These are phyloP conservation scores for Diarsia dahlii DNA, from an alignment of 2,888 invertebrate species.

Conservation along the genomic window DNA sequence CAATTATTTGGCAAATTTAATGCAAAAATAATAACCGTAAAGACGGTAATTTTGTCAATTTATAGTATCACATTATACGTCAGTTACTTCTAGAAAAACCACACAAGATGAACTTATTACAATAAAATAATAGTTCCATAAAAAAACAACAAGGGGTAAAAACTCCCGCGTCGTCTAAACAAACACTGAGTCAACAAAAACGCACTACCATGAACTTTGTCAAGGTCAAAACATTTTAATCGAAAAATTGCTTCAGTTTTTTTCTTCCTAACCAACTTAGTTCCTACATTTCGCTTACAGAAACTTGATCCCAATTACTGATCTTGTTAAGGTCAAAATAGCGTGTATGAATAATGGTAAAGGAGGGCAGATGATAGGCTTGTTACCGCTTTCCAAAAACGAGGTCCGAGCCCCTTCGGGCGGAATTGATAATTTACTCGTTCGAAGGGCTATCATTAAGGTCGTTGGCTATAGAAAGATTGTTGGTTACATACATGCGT, in stretches of 20 bases:
- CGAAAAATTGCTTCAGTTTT: constrained; percentile 65
- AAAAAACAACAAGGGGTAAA: constrained; percentile 34
- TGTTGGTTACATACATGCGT: constrained; percentile 85
- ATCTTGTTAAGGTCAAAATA: constrained; percentile 71
- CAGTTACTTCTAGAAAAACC: constrained; percentile 27
- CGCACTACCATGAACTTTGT: constrained; percentile 64
- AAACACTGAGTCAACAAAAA: constrained; percentile 62
- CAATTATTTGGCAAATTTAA: background rate
- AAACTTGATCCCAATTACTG: constrained; percentile 66
- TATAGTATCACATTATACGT: background rate
- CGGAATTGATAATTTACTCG: constrained; percentile 90
- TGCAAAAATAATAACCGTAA: background rate
- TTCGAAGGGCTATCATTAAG: constrained; percentile 90
- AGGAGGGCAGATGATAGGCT: constrained; percentile 81
- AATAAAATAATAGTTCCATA: constrained; percentile 29
- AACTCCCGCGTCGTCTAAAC: constrained; percentile 48
- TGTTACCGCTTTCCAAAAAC: constrained; percentile 88
- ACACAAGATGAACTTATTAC: constrained; percentile 50
- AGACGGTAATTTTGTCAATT: constrained; percentile 8
- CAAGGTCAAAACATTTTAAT: constrained; percentile 73
- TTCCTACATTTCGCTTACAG: constrained; percentile 56
- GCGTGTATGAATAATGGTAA: constrained; percentile 69
- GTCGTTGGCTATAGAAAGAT: constrained; percentile 86
- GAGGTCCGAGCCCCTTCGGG: constrained; percentile 84
- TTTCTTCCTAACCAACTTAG: constrained; percentile 44